These are phyloP conservation scores for Zophobas atratus DNA, from an alignment of 1,140 invertebrate genomes.

Conservation along the genomic window DNA sequence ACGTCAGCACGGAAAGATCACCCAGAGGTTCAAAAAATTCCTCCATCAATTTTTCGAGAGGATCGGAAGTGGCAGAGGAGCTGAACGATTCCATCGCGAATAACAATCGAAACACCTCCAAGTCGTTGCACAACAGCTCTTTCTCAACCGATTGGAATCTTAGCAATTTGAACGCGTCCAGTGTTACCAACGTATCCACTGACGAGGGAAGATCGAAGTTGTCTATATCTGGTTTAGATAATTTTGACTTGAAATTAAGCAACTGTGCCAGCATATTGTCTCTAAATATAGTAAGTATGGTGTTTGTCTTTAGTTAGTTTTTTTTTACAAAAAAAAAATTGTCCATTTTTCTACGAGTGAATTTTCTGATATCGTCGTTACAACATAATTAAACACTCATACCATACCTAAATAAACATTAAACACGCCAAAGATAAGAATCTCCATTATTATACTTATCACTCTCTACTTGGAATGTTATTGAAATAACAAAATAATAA, in stretches of 20 bases:
- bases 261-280: slow-evolving; percentile 30
- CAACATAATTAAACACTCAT: slow-evolving; percentile 11
- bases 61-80: slow-evolving; percentile 54
- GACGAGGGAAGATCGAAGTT: slow-evolving; percentile 19
- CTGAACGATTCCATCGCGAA: slow-evolving; percentile 9
- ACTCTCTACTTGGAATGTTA: slow-evolving; percentile 31
- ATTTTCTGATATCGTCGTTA: not conserved
- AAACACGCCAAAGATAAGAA: slow-evolving; percentile 29
- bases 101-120: not conserved
- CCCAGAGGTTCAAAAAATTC: slow-evolving; percentile 6
- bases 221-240: slow-evolving; percentile 14
- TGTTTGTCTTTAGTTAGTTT: not conserved
- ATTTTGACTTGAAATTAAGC: slow-evolving; percentile 4
- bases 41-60: slow-evolving; percentile 62
- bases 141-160: slow-evolving; percentile 25
- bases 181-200: not conserved
- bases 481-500: slow-evolving; percentile 30
- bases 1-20: not conserved
- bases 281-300: slow-evolving; percentile 23
- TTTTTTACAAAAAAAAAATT: too few relatives aligned
- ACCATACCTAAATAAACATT: slow-evolving; percentile 38
- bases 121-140: slow-evolving; percentile 16
- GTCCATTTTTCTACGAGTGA: too few relatives aligned
- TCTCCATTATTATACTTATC: slow-evolving; percentile 35
- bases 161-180: slow-evolving; percentile 8